phyloP scores from a whole-genome alignment of 2,888 invertebrate genomes.

The Caenorhabditis angaria region DNA sequence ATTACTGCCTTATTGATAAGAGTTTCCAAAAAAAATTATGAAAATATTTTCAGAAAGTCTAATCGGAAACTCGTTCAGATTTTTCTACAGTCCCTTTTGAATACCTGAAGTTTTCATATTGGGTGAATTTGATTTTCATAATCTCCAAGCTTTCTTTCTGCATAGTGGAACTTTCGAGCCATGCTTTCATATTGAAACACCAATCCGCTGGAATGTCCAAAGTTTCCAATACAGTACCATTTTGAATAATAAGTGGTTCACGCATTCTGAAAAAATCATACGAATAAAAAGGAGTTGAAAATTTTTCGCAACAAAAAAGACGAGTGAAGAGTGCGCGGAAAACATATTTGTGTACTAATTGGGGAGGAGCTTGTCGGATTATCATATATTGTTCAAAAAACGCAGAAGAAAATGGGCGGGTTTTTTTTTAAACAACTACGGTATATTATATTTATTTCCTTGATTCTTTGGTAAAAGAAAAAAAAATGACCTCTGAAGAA shows the following conservation, averaged over 20 bases:
- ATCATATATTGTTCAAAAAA: slow-evolving; percentile 1
- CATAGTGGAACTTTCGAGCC: slow-evolving; percentile 32
- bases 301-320: not conserved
- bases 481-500: too few species aligned
- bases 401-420: not conserved
- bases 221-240: not conserved
- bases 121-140: slow-evolving; percentile 36
- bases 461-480: too few species aligned
- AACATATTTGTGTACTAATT: not conserved
- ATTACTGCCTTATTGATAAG: too few species aligned
- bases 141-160: slow-evolving; percentile 23
- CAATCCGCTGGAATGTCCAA: slow-evolving; percentile 38
- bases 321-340: not conserved
- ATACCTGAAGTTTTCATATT: slow-evolving; percentile 54
- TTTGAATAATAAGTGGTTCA: not conserved
- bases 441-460: too few species aligned
- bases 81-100: not conserved
- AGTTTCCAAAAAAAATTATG: too few species aligned
- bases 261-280: not conserved
- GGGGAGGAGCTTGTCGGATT: not conserved
- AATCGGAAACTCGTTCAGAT: not conserved
- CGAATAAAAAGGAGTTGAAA: not conserved
- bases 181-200: slow-evolving; percentile 59
- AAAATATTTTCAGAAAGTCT: too few species aligned
- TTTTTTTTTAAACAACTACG: too few species aligned